Percentiles rank a stretch among this genome's conserved stretches.
These are phyloP conservation scores for Hyles vespertilio DNA, from an alignment of 1,140 invertebrate species.

Conservation along the genomic window DNA sequence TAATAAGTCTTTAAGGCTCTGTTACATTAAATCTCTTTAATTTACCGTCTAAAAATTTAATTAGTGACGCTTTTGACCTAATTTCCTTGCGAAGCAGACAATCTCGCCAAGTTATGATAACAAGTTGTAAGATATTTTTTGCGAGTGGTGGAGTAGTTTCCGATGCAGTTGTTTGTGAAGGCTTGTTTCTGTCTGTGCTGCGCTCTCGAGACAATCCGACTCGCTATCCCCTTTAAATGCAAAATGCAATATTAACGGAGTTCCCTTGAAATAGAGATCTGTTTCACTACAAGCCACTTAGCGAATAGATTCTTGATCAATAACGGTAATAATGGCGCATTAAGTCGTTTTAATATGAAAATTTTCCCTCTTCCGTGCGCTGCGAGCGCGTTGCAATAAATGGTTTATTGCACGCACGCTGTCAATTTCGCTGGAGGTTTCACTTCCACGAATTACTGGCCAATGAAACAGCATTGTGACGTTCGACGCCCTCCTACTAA, in stretches of 20 bases:
- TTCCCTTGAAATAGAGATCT: not conserved
- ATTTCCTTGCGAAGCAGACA: no score
- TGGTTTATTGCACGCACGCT: constrained; percentile 55
- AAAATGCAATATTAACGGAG: no score
- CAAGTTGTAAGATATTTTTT: no score
- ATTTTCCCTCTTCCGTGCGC: not conserved
- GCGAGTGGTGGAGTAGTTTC: no score
- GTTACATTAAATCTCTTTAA: no score
- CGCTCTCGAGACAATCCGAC: no score
- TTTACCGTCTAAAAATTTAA: no score
- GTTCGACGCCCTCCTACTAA: constrained; percentile 47
- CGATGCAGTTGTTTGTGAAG: no score
- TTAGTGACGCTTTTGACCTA: no score
- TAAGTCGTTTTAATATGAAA: constrained; percentile 36
- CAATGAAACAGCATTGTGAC: constrained; percentile 52
- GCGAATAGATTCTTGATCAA: not conserved
- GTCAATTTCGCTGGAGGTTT: constrained; percentile 56
- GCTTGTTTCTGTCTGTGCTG: no score
- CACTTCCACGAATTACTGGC: constrained; percentile 54
- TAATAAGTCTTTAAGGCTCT: not conserved
- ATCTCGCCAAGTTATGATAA: no score
- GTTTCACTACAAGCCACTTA: not conserved
- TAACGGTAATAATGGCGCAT: constrained; percentile 29
- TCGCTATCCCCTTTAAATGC: no score
- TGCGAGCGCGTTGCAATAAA: constrained; percentile 47